Evolutionary conservation across 2,797 vertebrate species (phyloP), one percentile per base, ranked within the genome.

Genomic region (Euphonia xanthogaster): DNA sequence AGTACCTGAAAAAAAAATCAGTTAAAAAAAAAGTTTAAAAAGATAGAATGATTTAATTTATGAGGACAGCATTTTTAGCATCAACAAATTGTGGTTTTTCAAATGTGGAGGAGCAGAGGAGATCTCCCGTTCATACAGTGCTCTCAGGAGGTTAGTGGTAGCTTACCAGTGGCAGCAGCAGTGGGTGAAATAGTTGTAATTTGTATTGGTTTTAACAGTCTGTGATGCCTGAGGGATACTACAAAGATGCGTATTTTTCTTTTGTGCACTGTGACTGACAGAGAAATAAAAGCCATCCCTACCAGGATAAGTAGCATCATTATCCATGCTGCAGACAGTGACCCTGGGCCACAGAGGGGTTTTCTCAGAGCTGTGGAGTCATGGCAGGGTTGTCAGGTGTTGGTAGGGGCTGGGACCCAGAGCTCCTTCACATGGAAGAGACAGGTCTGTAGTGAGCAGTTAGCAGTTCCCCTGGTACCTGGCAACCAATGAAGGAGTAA

Each of bases 261-360:
- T 94, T 84, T 73, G 74, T 78, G 51, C 14, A 2, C 73, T 45
- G 51, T 78, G 62, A 53, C 78, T 84, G 82, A 60, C 81, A 91
- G 91, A 70, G 90, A 75, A 88, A 90, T 53, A 73, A 86, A 94
- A 88, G 39, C 62, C 73, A 91, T 51, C 70, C 66, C 79, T 88
- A 63, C 73, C 37, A 86, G 76, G 85, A 76, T 86, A 96, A 94
- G 55, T 57, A 71, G 53, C 33, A 20, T 28, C 74, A 93, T 93
- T 94, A 86, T 55, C 51, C 48, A 10, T 53, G 65, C 66, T 88
- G 76, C 79, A 91, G 73, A 63, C 23, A 55, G 65, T 50, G 53
- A 89, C n/a, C 9, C 23, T 42, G 62, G 70, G 27, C 27, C 3
- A 4, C 33, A 33, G 72, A 93, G 58, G 30, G 42, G 7, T 44